Evolutionary conservation across 2,888 invertebrate species (phyloP), one percentile per base, ranked within the genome.

Genomic region (Leptogaster cylindrica): DNA sequence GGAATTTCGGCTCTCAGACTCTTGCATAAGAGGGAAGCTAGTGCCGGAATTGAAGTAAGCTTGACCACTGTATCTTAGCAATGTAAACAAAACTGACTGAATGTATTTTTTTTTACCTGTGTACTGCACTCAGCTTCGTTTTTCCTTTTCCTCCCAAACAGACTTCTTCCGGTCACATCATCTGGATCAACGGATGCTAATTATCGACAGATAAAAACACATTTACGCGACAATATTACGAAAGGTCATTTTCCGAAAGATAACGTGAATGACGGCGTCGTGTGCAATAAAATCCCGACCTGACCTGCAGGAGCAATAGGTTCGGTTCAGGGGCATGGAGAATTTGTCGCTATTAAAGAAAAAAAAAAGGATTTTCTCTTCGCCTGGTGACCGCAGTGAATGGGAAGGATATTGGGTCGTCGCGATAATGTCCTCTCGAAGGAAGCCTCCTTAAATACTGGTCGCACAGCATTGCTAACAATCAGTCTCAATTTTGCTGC

Each of bases 401-500:
- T 4, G 7, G 10, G 23, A 23, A 6, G 10, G 46, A 46, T 23
- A 52, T 18, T 5, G 18, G 55, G n/a, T 23, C 33, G 20, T 36
- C 31, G n/a, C 2, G 10, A 6, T n/a, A 16, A 41, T 39, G 18
- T 41, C 41, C 14, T 1, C 18, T 8, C 7, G 8, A 52, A 14
- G 16, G 18, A 8, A 46, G 14, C 14, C 14, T 41, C 44, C 18
- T 61, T 61, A 61, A 44, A 61, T 61, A 27, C 16, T 14, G 44
- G 27, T 18, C 44, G 20, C 8, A 10, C 4, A 61, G 14, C 14
- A 2, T 10, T 44, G 44, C 16, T 44, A 16, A 10, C 14, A 14
- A 25, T 61, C 44, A 61, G 61, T 61, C 44, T 44, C 31, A 44
- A 61, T 61, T 44, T 44, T 44, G 44, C n/a, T 27, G 44, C 23